A percentile compares a stretch with the other conserved stretches of the same genome.
Evolutionary conservation across 1,140 invertebrate genomes (phyloP).

Genomic region (Apis mellifera): Amel_HAv3.1 CM009935.2:12737001-12737500

Average conservation of each 20-base stretch:
- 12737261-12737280: neutral
- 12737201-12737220: conserved; percentile 83
- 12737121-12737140: conserved; percentile 81
- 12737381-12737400: conserved; percentile 75
- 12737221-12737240: conserved; percentile 65
- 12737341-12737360: conserved; percentile 82
- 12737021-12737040: neutral
- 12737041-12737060: neutral
- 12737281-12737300: neutral
- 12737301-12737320: conserved; percentile 69
- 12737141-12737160: conserved; percentile 81
- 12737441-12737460: conserved; percentile 80
- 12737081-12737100: conserved; percentile 75
- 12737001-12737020: neutral
- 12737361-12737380: conserved; percentile 79
- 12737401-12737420: conserved; percentile 65
- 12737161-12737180: conserved; percentile 83
- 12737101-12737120: conserved; percentile 83
- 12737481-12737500: conserved; percentile 86
- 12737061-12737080: neutral
- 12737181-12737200: conserved; percentile 79
- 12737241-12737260: conserved; percentile 6
- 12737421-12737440: conserved; percentile 78
- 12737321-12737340: conserved; percentile 80
- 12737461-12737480: conserved; percentile 84